Evolutionary conservation across 92 coral and sea anemone species (phyloP).

Genomic region (Scolanthus callimorphus): DNA sequence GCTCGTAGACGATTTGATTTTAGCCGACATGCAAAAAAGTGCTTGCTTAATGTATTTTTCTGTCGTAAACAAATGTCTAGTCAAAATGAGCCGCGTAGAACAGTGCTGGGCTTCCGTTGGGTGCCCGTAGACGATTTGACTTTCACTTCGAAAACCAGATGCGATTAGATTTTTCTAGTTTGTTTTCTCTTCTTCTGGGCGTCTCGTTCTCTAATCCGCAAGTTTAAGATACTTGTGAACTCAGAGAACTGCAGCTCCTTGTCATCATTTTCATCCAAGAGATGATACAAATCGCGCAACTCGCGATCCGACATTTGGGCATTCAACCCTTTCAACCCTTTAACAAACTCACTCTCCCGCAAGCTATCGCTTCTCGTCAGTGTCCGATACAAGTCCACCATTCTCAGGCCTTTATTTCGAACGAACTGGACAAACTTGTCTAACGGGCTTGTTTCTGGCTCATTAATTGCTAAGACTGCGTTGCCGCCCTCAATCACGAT

Average conservation of each 20-base stretch:
- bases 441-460: conserved; percentile 34
- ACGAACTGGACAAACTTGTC: conserved; percentile 40
- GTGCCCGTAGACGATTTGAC: no score
- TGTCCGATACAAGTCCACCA: conserved; percentile 54
- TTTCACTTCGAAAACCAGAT: no score
- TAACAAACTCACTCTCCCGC: conserved; percentile 28
- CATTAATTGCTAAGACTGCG: conserved; percentile 3
- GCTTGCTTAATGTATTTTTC: no score
- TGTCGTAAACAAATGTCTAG: no score
- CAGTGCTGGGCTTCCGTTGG: no score
- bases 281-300: conserved; percentile 23
- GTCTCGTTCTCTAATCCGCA: conserved; percentile 20
- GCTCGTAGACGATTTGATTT: no score
- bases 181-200: conserved; percentile 4
- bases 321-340: conserved; percentile 37
- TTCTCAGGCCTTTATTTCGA: conserved; percentile 36
- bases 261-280: conserved; percentile 49
- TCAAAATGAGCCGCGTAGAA: no score
- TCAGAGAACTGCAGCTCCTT: conserved; percentile 46
- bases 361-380: conserved; percentile 31
- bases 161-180: not conserved
- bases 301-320: conserved; percentile 35
- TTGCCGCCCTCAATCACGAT: conserved; percentile 46
- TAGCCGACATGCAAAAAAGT: no score
- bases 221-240: conserved; percentile 28